Conservation (phyloP, 2,797 vertebrate genomes). For the Hoplostethus mediterraneus region DNA sequence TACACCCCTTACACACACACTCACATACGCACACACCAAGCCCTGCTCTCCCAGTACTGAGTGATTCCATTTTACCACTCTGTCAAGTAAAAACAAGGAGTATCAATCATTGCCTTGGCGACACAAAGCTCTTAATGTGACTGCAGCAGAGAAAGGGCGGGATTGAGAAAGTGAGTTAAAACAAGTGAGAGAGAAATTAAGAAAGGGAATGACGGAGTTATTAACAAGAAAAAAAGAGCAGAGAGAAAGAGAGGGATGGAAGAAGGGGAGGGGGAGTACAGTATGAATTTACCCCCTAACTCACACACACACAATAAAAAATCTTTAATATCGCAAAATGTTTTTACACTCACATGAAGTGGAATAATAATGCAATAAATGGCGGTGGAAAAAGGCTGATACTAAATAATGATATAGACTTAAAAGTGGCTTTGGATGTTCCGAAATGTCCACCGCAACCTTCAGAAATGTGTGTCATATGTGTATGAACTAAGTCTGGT, state of each 20-base stretch:
- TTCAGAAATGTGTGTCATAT: no score
- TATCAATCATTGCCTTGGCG: slow-evolving; percentile 20
- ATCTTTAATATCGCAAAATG: no score
- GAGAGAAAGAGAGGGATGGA: background rate
- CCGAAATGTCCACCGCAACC: no score
- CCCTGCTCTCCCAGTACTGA: background rate
- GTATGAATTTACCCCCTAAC: background rate
- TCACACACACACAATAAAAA: background rate
- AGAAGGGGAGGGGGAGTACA: background rate
- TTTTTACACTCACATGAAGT: background rate
- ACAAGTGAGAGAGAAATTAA: background rate
- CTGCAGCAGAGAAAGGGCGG: background rate
- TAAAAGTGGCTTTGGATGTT: no score
- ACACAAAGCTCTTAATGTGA: slow-evolving; percentile 9
- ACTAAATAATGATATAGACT: no score
- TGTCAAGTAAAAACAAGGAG: slow-evolving; percentile 7
- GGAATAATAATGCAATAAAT: no score
- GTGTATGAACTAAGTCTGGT: no score
- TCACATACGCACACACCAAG: background rate
- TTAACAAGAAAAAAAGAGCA: background rate
- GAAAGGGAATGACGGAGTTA: no score
- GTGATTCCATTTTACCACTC: slow-evolving; percentile 13
- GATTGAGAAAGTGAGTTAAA: background rate
- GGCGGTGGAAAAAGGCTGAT: no score
- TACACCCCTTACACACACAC: no score